These are phyloP conservation scores for Hypercompe scribonia DNA, from an alignment of 2,888 invertebrate species.

Conservation along the genomic window DNA sequence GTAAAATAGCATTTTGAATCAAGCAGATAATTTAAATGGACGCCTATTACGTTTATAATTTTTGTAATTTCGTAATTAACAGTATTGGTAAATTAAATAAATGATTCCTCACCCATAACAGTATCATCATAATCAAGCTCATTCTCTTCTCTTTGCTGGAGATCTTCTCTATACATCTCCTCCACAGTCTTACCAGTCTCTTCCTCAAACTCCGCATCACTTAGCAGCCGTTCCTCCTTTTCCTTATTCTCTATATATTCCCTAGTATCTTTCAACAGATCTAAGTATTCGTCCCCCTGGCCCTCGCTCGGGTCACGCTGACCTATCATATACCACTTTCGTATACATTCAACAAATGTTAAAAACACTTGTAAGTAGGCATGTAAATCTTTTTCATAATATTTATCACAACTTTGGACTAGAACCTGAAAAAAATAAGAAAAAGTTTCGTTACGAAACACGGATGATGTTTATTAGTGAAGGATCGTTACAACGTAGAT, in stretches of 20 bases:
- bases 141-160: conserved; percentile 70
- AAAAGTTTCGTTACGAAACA: not conserved
- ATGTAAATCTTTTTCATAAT: conserved; percentile 85
- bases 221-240: conserved; percentile 68
- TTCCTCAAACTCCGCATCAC: conserved; percentile 67
- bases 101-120: conserved; percentile 60
- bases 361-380: conserved; percentile 91
- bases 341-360: conserved; percentile 88
- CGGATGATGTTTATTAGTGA: too few relatives aligned
- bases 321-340: conserved; percentile 79
- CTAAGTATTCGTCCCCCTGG: conserved; percentile 40
- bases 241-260: conserved; percentile 73
- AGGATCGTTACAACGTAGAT: too few relatives aligned
- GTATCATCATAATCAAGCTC: conserved; percentile 71
- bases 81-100: not conserved
- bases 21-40: too few relatives aligned
- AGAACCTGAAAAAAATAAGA: conserved; percentile 77
- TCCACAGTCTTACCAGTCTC: conserved; percentile 72
- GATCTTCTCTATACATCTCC: conserved; percentile 85
- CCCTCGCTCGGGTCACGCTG: conserved; percentile 16
- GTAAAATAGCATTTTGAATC: too few relatives aligned
- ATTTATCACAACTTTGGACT: conserved; percentile 87
- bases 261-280: conserved; percentile 69
- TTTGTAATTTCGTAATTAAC: too few relatives aligned
- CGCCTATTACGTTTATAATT: too few relatives aligned